Percentiles rank a stretch among this genome's conserved stretches.
Conservation (phyloP, 2,797 vertebrate genomes). For the Steatocranus sp. region DNA sequence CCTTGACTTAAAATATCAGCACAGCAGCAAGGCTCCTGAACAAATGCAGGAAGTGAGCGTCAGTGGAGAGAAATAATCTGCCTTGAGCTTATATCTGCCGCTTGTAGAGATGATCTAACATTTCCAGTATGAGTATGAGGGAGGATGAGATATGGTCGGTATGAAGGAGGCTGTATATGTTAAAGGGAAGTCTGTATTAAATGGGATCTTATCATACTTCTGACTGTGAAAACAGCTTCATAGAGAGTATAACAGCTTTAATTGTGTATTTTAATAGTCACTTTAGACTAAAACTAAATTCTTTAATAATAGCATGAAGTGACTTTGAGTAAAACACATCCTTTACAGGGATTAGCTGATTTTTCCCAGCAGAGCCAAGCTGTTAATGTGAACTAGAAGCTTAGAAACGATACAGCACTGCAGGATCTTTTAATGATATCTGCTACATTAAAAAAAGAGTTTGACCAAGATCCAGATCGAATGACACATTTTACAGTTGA, state of each 20-base stretch:
- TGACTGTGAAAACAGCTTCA: background rate
- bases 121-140: background rate
- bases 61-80: background rate
- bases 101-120: background rate
- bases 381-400: background rate
- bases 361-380: background rate
- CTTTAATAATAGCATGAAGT: background rate
- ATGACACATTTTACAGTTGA: background rate
- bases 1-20: background rate
- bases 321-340: background rate
- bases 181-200: background rate
- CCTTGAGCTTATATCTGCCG: background rate
- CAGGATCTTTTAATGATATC: background rate
- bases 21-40: background rate
- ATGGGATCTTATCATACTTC: background rate
- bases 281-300: background rate
- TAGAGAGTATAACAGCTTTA: background rate
- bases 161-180: background rate
- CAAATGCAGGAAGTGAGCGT: conserved; percentile 40
- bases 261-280: background rate
- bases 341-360: background rate
- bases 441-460: background rate
- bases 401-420: background rate
- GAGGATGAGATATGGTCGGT: background rate
- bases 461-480: background rate